Evolutionary conservation across 2,113 vertebrate species (phyloP).

Genomic region (Orientallactaga bullata): DNA sequence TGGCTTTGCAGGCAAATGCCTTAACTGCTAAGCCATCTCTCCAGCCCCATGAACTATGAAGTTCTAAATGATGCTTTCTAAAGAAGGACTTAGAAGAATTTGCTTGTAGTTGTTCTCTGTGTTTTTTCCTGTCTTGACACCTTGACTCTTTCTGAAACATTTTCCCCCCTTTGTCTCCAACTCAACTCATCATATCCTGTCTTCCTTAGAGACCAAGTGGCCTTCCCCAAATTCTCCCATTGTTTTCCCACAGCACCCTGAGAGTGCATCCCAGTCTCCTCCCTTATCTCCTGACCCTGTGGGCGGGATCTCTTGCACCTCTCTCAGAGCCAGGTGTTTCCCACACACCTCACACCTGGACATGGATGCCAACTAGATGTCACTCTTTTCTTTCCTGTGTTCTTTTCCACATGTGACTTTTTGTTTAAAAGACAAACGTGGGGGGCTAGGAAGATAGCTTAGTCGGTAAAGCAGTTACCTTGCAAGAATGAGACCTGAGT

Average conservation of each 20-base stretch:
- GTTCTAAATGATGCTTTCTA: neutral
- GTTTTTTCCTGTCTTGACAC: neutral
- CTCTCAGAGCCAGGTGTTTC: neutral
- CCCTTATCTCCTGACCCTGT: neutral
- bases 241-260: neutral
- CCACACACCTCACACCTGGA: neutral
- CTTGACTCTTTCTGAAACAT: neutral
- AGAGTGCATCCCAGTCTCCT: neutral
- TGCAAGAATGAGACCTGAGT: no score
- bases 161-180: neutral
- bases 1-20: no score
- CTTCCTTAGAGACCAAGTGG: neutral
- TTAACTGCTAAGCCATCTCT: no score
- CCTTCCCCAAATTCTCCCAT: no score
- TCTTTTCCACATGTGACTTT: neutral
- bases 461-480: no score
- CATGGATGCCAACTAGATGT: neutral
- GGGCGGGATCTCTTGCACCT: neutral
- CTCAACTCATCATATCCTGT: neutral
- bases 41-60: neutral
- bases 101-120: neutral
- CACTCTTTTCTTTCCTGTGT: neutral
- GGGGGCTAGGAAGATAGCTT: no score
- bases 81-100: neutral
- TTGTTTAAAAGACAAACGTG: slow-evolving; percentile 14